Evolutionary conservation across 30 jellyfish, hydroid and myxozoan genomes (phyloP).

Genomic region (Chrysaora quinquecirrha): DNA sequence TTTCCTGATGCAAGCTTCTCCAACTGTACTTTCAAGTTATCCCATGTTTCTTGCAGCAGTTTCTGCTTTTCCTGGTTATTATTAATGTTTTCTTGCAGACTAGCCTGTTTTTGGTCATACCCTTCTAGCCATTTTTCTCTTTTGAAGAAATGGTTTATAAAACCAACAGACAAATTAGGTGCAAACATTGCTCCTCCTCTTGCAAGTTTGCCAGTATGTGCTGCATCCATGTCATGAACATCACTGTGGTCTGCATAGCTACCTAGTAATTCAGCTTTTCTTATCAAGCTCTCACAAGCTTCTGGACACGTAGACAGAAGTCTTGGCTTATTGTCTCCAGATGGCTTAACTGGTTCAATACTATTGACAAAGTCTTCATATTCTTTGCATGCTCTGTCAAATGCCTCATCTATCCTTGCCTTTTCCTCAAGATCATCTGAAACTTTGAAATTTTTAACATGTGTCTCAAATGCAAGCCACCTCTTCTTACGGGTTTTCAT

Average conservation of each 20-base stretch:
- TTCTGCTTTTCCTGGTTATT: conserved; percentile 57
- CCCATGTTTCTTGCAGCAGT: conserved; percentile 44
- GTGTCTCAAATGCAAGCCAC: conserved; percentile 81
- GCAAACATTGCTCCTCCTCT: conserved; percentile 23
- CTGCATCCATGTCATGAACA: too few species aligned
- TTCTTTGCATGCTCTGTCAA: conserved; percentile 62
- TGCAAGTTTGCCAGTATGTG: conserved; percentile 18
- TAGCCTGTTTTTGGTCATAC: conserved; percentile 31
- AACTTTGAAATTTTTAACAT: conserved; percentile 47
- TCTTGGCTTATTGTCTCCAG: conserved; percentile 61
- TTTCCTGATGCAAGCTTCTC: conserved; percentile 46
- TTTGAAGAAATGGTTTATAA: conserved; percentile 83
- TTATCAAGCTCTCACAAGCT: conserved; percentile 60
- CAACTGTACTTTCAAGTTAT: conserved; percentile 20
- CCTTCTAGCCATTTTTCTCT: conserved; percentile 71
- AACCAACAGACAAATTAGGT: conserved; percentile 84
- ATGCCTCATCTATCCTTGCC: conserved; percentile 61
- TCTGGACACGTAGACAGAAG: conserved; percentile 90
- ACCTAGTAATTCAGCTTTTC: conserved; percentile 87
- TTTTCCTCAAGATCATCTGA: conserved; percentile 64
- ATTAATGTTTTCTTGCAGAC: conserved; percentile 41
- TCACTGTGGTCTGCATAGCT: background rate
- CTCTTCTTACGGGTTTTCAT: conserved; percentile 54
- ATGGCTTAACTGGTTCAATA: conserved; percentile 31
- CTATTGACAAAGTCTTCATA: conserved; percentile 42